A percentile compares a stretch with the other conserved stretches of the same genome.
Conservation (phyloP, 2,888 invertebrate genomes). For the Neuroscelio doddi region DNA sequence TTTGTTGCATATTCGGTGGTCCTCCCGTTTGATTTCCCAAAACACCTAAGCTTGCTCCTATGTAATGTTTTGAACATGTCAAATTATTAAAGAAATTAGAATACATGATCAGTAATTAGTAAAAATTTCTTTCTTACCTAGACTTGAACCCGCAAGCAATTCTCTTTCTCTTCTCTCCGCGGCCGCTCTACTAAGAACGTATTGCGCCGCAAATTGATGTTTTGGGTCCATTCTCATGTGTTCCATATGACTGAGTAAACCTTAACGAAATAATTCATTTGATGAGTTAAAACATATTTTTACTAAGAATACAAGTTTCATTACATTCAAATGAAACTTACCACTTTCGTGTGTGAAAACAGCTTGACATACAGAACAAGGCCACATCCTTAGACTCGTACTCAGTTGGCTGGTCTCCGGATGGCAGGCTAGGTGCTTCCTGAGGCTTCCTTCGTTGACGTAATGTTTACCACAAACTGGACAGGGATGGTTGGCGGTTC, state of each 20-base stretch:
- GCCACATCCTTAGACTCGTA: slow-evolving; percentile 94
- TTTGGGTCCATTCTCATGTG: slow-evolving; percentile 98
- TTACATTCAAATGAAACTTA: slow-evolving; percentile 71
- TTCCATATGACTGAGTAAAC: slow-evolving; percentile 94
- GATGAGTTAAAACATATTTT: not conserved
- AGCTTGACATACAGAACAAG: slow-evolving; percentile 95
- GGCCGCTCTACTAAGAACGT: slow-evolving; percentile 91
- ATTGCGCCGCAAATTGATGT: slow-evolving; percentile 96
- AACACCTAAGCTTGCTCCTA: slow-evolving; percentile 68
- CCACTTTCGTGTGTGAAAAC: slow-evolving; percentile 96
- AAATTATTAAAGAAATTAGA: slow-evolving; percentile 4
- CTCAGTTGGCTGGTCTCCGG: slow-evolving; percentile 91
- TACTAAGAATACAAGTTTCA: not conserved
- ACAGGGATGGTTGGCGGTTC: slow-evolving; percentile 95
- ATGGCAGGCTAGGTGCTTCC: slow-evolving; percentile 94
- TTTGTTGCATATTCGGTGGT: slow-evolving; percentile 73
- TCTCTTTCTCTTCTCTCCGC: slow-evolving; percentile 92
- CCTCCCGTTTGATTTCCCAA: slow-evolving; percentile 69
- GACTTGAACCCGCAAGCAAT: slow-evolving; percentile 75
- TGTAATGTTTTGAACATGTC: too few species aligned
- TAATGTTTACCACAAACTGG: slow-evolving; percentile 97
- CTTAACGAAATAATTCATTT: slow-evolving; percentile 73
- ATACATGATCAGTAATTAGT: not conserved
- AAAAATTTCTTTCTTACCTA: slow-evolving; percentile 56
- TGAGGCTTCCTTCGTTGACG: slow-evolving; percentile 93